Conservation (phyloP, 2,113 vertebrate species). For the Ibidorhyncha struthersii region DNA sequence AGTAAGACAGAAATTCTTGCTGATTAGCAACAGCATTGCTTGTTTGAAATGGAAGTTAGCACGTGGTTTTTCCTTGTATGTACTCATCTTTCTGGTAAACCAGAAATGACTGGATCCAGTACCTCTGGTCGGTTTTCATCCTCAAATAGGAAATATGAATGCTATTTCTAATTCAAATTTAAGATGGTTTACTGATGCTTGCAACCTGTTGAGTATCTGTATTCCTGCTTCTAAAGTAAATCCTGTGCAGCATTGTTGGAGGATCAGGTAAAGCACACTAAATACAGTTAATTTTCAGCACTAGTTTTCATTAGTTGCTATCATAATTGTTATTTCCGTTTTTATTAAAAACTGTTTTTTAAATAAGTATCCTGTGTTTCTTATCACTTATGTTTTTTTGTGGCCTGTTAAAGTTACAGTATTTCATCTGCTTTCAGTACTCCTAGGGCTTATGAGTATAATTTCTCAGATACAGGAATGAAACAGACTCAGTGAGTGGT, state of each 20-base stretch:
- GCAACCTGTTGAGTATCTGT: not conserved
- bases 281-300: not conserved
- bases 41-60: not conserved
- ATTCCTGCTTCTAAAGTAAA: not conserved
- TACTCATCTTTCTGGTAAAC: not conserved
- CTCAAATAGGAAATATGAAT: not conserved
- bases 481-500: not conserved
- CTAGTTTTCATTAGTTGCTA: not conserved
- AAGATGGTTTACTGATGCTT: not conserved
- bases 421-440: not conserved
- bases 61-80: not conserved
- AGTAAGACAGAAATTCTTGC: not conserved
- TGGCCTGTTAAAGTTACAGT: not conserved
- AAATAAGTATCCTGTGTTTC: not conserved
- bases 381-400: not conserved
- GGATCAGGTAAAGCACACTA: not conserved
- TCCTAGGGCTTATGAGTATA: not conserved
- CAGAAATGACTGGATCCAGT: not conserved
- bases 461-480: not conserved
- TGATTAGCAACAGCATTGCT: not conserved
- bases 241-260: not conserved
- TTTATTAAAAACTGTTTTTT: constrained; percentile 27
- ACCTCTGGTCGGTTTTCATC: not conserved
- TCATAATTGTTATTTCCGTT: not conserved
- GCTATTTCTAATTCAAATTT: not conserved